Evolutionary conservation across 2,113 vertebrate species (phyloP), one percentile per base, ranked within the genome.

Genomic region (Plotosus lineatus): DNA sequence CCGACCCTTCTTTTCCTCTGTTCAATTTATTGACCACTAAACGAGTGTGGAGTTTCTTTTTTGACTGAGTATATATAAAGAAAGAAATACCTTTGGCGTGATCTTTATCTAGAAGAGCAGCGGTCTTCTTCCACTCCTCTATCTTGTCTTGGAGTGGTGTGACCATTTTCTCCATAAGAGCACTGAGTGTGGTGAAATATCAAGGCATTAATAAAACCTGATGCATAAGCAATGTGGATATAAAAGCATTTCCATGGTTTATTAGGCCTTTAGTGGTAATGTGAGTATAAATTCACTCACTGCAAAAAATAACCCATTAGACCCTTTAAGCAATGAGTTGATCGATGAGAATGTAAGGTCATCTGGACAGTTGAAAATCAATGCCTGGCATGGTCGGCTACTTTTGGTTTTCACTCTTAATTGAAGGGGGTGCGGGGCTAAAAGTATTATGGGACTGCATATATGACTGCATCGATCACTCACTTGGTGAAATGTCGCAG

Each of bases 401-500:
- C 44, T 60, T 80, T 75, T 68, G 72, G 28, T 8, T 7, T 68
- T 79, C 50, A 10, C n/a, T 28, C 48, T 74, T 85, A 74, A 79
- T 51, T 85, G 84, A 72, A 68, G 53, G 68, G 42, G 63, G 53
- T 73, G 48, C 31, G 77, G 50, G 19, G 74, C 79, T 80, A 80
- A 85, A 79, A 79, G 51, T 53, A 78, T 46, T 73, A 72, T 71
- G 46, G 51, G 61, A 55, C 71, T n/a, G n/a, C n/a, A n/a, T n/a
- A n/a, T n/a, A 75, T 53, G 36, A n/a, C 60, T 23, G 17, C 36
- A 61, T 85, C 69, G 61, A 79, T 85, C 56, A 82, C 78, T 85
- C 95, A 99, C 97, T 98, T 99, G 90, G 97, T 98, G 90, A 98
- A 99, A 89, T 98, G 96, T 75, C 97, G 94, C 90, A 99, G 94